These are phyloP conservation scores for Ariolimax columbianus DNA, from an alignment of 2,888 invertebrate genomes.

Conservation along the genomic window DNA sequence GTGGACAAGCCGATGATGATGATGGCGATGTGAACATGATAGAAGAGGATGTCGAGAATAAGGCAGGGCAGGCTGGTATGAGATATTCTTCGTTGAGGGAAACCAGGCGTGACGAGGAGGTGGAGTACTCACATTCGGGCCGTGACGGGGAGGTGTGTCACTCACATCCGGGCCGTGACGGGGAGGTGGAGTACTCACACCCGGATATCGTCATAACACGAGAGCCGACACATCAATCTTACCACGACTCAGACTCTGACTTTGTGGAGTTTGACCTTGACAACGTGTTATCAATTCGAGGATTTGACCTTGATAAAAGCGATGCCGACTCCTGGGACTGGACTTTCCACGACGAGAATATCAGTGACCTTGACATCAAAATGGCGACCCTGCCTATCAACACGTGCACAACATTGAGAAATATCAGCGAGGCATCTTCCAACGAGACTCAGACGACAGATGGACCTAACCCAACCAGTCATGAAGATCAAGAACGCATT, in stretches of 20 bases:
- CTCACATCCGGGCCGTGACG: too few relatives aligned
- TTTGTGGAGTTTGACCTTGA: background rate
- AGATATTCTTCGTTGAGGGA: too few relatives aligned
- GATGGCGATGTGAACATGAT: too few relatives aligned
- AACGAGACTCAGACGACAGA: background rate
- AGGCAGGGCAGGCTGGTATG: too few relatives aligned
- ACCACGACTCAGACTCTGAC: background rate
- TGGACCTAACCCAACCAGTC: too few relatives aligned
- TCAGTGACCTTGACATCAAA: conserved; percentile 41
- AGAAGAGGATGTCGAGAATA: too few relatives aligned
- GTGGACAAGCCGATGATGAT: too few relatives aligned
- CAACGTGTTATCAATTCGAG: background rate
- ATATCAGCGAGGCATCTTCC: background rate
- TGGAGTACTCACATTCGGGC: too few relatives aligned
- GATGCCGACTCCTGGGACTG: conserved; percentile 43
- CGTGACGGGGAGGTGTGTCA: too few relatives aligned
- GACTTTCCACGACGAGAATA: conserved; percentile 36
- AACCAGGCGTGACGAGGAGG: too few relatives aligned
- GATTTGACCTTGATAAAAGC: background rate
- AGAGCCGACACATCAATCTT: background rate
- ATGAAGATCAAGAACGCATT: background rate
- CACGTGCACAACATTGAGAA: background rate
- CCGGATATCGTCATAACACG: background rate
- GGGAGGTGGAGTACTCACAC: background rate
- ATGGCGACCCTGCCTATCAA: background rate